Conservation (phyloP, 2,888 invertebrate genomes). For the Cryptocephalus moraei region DNA sequence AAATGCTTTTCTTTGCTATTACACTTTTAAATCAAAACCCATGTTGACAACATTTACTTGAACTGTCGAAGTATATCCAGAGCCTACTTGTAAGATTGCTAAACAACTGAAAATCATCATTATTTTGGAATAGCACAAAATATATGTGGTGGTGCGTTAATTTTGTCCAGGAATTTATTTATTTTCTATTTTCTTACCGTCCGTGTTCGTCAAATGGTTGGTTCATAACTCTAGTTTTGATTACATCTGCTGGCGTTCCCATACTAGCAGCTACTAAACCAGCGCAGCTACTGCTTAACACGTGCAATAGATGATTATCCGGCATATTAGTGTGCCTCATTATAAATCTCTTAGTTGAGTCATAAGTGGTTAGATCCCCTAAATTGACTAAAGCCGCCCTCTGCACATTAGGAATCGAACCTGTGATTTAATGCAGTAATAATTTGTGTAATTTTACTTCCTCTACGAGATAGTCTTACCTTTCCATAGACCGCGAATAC, state of each 20-base stretch:
- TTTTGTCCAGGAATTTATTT: too few species aligned
- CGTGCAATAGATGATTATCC: slow-evolving; percentile 70
- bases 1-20: too few species aligned
- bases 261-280: slow-evolving; percentile 82
- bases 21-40: too few species aligned
- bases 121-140: too few species aligned
- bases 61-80: too few species aligned
- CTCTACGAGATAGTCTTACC: slow-evolving; percentile 33
- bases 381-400: slow-evolving; percentile 69
- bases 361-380: slow-evolving; percentile 83
- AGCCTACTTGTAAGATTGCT: too few species aligned
- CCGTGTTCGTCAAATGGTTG: slow-evolving; percentile 72
- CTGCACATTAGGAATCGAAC: slow-evolving; percentile 83
- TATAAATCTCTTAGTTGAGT: slow-evolving; percentile 70
- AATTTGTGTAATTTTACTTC: too few species aligned
- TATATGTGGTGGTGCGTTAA: too few species aligned
- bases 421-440: slow-evolving; percentile 29
- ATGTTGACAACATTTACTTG: too few species aligned
- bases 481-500: slow-evolving; percentile 80
- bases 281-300: slow-evolving; percentile 66
- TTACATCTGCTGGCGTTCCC: slow-evolving; percentile 89
- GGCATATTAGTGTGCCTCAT: slow-evolving; percentile 61
- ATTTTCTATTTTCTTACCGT: slow-evolving; percentile 45
- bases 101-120: too few species aligned
- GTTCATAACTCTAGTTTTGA: slow-evolving; percentile 91